Base-by-base conservation (phyloP, 1,140 invertebrate genomes). In the Cotesia vestalis region DNA sequence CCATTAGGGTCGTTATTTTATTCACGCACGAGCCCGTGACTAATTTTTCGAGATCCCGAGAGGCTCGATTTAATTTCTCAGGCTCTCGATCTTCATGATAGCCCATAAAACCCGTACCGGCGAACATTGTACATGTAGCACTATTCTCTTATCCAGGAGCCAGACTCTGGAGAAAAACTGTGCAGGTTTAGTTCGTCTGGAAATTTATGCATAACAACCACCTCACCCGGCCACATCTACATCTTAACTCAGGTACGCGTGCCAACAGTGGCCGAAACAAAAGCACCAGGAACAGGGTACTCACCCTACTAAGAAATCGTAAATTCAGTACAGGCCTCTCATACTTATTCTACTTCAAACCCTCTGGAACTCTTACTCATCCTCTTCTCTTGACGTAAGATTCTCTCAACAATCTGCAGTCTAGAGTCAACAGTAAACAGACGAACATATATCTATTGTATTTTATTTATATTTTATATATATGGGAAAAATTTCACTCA, bases 181-280 rank as follows among this genome's bases (percentile, higher is more conserved):
- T 34, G 51, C 14, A 12, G 17, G 52, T 46, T 51, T 53, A 35
- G 67, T 69, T 55, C 55, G 57, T 69, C 51, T 51, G 51, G 51
- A 14, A 71, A 71, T 71, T 71, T 71, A 71, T 71, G 69, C 62
- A 71, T 59, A 71, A 70, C 69, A 70, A 63, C 60, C 57, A 5
- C 64, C 64, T 52, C 34, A 63, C 4, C 51, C 51, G 40, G 40
- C 46, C n/a, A 38, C 64, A 27, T 66, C n/a, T 52, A 67, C 5
- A 46, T 46, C 40, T 46, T 46, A 46, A 46, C 40, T 46, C 40
- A 46, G 35, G 57, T 69, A 60, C 57, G 38, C 17, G 57, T 60
- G 67, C 55, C 55, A 69, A 69, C 67, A 46, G 40, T 11, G 67
- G 5, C 68, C n/a, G 51, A 69, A 62, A 17, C 27, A 27, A 27